These are phyloP conservation scores for Apteryx mantelli DNA, from an alignment of 2,113 vertebrate genomes.

Conservation along the genomic window DNA sequence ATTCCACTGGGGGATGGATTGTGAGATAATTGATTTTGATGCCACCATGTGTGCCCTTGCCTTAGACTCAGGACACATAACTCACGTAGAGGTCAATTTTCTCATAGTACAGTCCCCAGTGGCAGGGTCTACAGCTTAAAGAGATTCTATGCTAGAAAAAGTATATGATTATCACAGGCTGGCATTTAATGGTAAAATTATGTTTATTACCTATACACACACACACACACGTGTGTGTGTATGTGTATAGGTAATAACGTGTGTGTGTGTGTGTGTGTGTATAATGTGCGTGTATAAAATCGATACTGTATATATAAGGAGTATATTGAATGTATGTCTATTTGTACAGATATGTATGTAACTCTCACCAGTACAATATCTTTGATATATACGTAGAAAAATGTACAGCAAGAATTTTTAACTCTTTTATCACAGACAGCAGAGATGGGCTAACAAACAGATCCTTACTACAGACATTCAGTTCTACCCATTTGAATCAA, in stretches of 20 bases:
- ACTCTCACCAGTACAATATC: background rate
- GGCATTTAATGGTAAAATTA: background rate
- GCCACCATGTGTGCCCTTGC: constrained; percentile 33
- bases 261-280: no score
- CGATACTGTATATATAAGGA: background rate
- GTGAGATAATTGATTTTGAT: constrained; percentile 57
- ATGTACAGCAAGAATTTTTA: background rate
- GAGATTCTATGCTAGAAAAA: constrained; percentile 19
- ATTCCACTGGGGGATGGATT: constrained; percentile 4
- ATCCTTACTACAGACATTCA: background rate
- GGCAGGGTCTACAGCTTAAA: constrained; percentile 35
- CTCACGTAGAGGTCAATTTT: constrained; percentile 54
- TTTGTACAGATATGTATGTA: background rate
- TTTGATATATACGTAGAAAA: background rate
- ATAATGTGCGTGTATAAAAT: background rate
- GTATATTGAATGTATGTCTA: background rate
- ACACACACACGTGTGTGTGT: background rate
- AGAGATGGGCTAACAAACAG: background rate
- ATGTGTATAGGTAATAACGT: no score
- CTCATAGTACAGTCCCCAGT: constrained; percentile 40
- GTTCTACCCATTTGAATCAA: background rate
- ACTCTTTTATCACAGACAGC: background rate
- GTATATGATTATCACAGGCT: constrained; percentile 5
- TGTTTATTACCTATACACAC: background rate
- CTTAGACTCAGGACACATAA: constrained; percentile 63